Base-by-base conservation (phyloP, 2,888 invertebrate genomes). In the Microchrysa polita region DNA sequence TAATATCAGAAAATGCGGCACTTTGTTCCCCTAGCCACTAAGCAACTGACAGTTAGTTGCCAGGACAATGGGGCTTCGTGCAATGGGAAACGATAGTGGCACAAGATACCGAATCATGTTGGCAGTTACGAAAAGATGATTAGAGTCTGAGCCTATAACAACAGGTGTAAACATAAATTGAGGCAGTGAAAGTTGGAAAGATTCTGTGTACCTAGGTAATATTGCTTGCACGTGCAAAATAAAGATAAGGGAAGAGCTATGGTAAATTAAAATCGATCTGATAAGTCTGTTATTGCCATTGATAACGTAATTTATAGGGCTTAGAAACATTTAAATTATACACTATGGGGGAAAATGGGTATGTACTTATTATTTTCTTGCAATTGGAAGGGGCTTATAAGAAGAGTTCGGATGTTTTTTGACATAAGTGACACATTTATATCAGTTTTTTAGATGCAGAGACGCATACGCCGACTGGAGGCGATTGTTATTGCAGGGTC, bases 1-100 rank as follows among this genome's bases (percentile, higher is more conserved):
- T 73, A 73, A 74, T 74, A 74, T 73, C 55, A 34, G n/a, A 12
- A 48, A 48, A 7, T n/a, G 23, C 48, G 22, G 65, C 48, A 65
- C n/a, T 12, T 60, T 23, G 23, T 7, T 60, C 10, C 22, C 48
- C 16, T n/a, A 48, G 12, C 48, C 7, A 34, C 27, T 34, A 22
- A 57, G 57, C 7, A 57, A 57, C 18, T 5, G 9, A 53, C n/a
- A 5, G 5, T 18, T 12, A 48, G 16, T n/a, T 48, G 12, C 48
- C 12, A 48, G 5, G 48, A n/a, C 48, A 48, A n/a, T n/a, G 48
- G 48, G 48, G 48, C 5, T 48, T 48, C n/a, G 12, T 12, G 48
- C 48, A 48, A 9, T n/a, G 27, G 27, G 4, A 7, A 34, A 34
- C 27, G 48, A 48, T 48, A 48, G 48, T 48, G 48, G n/a, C n/a